These are phyloP conservation scores for Ethmia dodecea DNA, from an alignment of 2,888 invertebrate species.

Conservation along the genomic window DNA sequence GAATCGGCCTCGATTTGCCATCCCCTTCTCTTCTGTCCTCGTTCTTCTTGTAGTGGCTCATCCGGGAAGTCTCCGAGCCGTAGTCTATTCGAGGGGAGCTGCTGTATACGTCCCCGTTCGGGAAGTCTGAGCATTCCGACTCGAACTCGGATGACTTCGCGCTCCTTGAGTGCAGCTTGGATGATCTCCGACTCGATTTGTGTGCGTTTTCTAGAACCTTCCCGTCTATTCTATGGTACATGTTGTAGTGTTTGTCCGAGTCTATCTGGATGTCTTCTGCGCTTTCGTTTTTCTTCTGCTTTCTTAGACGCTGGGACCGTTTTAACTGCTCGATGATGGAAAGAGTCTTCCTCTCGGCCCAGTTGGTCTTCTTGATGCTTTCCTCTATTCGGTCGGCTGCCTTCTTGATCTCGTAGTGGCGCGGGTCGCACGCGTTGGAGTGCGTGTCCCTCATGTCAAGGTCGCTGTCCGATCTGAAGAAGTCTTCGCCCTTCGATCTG, in stretches of 20 bases:
- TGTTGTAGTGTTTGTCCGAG: constrained; percentile 64
- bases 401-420: constrained; percentile 54
- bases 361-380: constrained; percentile 70
- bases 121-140: constrained; percentile 81
- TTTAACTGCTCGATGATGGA: constrained; percentile 69
- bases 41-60: constrained; percentile 61
- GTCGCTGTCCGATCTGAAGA: constrained; percentile 60
- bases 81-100: constrained; percentile 71
- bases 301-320: constrained; percentile 60
- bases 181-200: constrained; percentile 67
- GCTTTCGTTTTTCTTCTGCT: constrained; percentile 58
- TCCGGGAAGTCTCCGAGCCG: constrained; percentile 73
- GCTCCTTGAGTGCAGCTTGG: constrained; percentile 75
- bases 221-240: constrained; percentile 68
- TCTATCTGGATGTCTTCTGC: constrained; percentile 68
- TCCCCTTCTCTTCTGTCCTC: constrained; percentile 54
- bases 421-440: constrained; percentile 35
- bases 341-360: constrained; percentile 67
- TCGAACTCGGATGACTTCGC: constrained; percentile 87
- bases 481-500: constrained; percentile 56
- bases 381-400: constrained; percentile 63
- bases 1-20: constrained; percentile 81
- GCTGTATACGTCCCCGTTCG: constrained; percentile 59
- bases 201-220: constrained; percentile 73
- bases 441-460: constrained; percentile 44